Evolutionary conservation across 2,113 vertebrate species (phyloP), one percentile per base, ranked within the genome.

Genomic region (Dasyprocta punctata): DNA sequence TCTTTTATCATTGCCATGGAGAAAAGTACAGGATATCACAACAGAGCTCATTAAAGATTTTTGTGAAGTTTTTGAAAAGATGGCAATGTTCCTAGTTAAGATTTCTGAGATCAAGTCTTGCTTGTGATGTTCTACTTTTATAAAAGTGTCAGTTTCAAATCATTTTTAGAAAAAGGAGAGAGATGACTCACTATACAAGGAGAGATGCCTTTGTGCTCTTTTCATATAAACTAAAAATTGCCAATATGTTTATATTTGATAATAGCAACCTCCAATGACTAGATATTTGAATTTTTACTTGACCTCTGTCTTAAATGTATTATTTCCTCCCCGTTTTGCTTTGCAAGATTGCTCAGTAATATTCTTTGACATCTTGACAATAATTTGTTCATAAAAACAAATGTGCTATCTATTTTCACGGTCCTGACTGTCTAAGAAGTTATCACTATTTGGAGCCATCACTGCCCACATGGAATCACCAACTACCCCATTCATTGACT

Each of bases 31-130:
- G 94, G 4, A 96, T 49, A 88, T 73, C 71, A 89, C 47, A 78
- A 67, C 19, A 92, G 96, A 98, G 44, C 71, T 36, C 1, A 38
- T 63, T 90, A 88, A 83, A 97, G 90, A 96, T 89, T 94, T 97
- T 87, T 90, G 38, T 41, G 38, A 97, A 95, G 30, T 61, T 28
- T 92, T 89, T 80, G 41, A 86, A 84, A 2, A 95, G 69, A 52
- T 63, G 87, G 61, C 63, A 67, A 56, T 86, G 87, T 52, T 47
- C 69, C 75, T 80, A 96, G 30, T 63, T 36, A 71, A 56, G 81
- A 96, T 90, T 86, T 73, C 49, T 83, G n/a, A 96, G 60, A 83
- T 90, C 81, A 54, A 75, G 90, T 93, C 73, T 54, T 86, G 14
- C 92, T 85, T 52, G 36, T 83, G 52, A 10, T 89, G 24, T 56